These are phyloP conservation scores for Operophtera brumata DNA, from an alignment of 2,888 invertebrate species.

Conservation along the genomic window DNA sequence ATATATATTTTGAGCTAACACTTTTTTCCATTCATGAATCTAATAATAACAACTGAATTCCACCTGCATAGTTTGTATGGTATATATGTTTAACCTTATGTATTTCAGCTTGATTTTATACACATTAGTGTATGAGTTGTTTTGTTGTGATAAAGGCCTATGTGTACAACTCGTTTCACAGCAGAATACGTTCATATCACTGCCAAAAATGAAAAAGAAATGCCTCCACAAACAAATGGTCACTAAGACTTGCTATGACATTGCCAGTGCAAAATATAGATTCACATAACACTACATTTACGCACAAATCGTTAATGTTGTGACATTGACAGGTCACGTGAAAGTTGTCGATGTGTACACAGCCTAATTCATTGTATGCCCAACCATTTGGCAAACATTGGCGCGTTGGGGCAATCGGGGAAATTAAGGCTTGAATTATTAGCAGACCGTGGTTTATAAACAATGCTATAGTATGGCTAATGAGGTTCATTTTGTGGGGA, in stretches of 20 bases:
- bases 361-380: conserved; percentile 2
- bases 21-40: too few species aligned
- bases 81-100: too few species aligned
- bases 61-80: too few species aligned
- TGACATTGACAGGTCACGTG: neutral
- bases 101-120: too few species aligned
- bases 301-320: neutral
- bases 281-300: neutral
- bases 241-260: neutral
- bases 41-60: too few species aligned
- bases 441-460: conserved; percentile 2
- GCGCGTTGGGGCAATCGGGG: conserved; percentile 1
- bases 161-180: too few species aligned
- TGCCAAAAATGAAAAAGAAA: too few species aligned
- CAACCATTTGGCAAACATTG: conserved; percentile 9
- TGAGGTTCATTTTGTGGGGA: neutral
- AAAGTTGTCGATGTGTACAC: conserved; percentile 1
- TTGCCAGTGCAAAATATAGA: neutral
- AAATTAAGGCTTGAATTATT: conserved; percentile 10
- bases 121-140: too few species aligned
- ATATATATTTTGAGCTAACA: too few species aligned
- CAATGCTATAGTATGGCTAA: conserved; percentile 1
- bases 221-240: too few species aligned
- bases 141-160: too few species aligned
- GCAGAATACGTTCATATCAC: too few species aligned